phyloP scores from a whole-genome alignment of 2,113 vertebrate species.

The Origma solitaria region DNA sequence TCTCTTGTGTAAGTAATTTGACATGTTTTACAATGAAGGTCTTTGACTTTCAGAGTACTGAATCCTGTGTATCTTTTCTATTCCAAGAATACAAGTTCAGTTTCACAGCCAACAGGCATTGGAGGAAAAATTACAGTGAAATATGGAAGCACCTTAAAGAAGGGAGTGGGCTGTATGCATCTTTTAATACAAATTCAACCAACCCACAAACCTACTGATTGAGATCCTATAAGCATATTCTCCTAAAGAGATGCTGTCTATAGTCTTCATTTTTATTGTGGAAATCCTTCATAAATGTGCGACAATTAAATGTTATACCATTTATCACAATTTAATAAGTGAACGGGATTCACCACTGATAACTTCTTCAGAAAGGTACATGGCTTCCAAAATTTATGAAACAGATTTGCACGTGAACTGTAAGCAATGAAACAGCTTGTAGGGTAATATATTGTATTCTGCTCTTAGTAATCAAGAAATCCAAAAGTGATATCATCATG shows the following conservation, averaged over 20 bases:
- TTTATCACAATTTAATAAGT: background rate
- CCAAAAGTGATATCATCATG: background rate
- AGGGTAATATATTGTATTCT: background rate
- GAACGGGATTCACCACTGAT: background rate
- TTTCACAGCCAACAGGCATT: background rate
- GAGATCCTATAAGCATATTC: background rate
- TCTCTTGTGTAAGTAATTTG: background rate
- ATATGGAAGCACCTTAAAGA: background rate
- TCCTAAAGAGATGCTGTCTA: background rate
- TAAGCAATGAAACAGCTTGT: background rate
- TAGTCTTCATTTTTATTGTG: background rate
- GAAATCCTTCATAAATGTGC: background rate
- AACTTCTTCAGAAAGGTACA: background rate
- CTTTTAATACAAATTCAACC: background rate
- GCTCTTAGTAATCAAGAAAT: background rate
- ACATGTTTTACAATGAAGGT: background rate
- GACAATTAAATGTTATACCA: background rate
- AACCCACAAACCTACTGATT: background rate
- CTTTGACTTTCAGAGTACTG: background rate
- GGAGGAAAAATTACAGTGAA: background rate
- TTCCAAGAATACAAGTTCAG: background rate
- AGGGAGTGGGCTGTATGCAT: background rate
- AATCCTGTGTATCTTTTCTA: background rate
- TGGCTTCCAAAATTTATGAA: background rate
- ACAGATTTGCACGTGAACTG: background rate